phyloP scores from a whole-genome alignment of 2,888 invertebrate species.

The Scelioninae gen. 1 region DNA sequence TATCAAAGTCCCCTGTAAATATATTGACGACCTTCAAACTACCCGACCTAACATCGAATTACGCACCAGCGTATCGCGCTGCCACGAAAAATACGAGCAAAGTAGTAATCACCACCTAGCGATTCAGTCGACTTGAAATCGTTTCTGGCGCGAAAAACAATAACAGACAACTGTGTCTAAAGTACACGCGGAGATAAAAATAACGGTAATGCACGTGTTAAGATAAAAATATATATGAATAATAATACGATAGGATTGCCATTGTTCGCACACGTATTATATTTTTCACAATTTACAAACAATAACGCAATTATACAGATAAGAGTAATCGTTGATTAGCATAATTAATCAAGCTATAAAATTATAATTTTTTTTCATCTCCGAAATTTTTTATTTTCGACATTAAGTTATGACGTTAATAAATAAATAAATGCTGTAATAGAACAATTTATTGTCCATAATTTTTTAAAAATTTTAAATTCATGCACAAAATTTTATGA shows the following conservation, averaged over 20 bases:
- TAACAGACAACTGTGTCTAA: slow-evolving; percentile 64
- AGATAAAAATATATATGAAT: slow-evolving; percentile 59
- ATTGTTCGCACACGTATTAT: slow-evolving; percentile 52
- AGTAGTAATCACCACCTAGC: slow-evolving; percentile 34
- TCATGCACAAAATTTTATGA: too few relatives aligned
- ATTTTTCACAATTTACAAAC: slow-evolving; percentile 50
- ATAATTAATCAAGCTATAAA: slow-evolving; percentile 16
- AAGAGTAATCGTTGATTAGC: slow-evolving; percentile 46
- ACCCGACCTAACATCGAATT: slow-evolving; percentile 40
- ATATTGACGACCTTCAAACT: slow-evolving; percentile 30
- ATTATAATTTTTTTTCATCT: slow-evolving; percentile 2
- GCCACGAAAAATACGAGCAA: slow-evolving; percentile 37
- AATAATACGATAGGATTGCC: slow-evolving; percentile 57
- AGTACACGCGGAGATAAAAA: slow-evolving; percentile 67
- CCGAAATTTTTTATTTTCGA: too few relatives aligned
- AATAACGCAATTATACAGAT: slow-evolving; percentile 49
- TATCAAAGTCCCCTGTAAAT: too few relatives aligned
- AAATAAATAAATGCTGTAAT: neutral
- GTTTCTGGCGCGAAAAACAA: slow-evolving; percentile 62
- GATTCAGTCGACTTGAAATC: slow-evolving; percentile 43
- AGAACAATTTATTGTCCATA: neutral
- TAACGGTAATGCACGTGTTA: slow-evolving; percentile 66
- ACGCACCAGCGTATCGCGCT: slow-evolving; percentile 22
- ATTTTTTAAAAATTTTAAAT: too few relatives aligned
- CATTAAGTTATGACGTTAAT: neutral